These are phyloP conservation scores for Aphidius ervi DNA, from an alignment of 1,140 invertebrate species.

Conservation along the genomic window DNA sequence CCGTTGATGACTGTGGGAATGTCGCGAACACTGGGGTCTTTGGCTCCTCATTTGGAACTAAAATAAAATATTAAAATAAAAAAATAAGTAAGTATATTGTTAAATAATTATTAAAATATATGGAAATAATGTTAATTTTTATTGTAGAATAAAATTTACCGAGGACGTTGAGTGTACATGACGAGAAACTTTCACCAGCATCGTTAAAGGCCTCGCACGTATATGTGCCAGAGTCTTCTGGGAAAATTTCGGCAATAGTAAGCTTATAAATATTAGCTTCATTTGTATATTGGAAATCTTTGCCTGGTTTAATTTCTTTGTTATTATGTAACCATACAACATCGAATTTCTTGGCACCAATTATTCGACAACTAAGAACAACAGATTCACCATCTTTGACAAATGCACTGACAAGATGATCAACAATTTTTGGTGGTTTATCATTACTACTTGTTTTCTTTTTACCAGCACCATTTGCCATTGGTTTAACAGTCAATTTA, in stretches of 20 bases:
- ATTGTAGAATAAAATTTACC: slow-evolving; percentile 45
- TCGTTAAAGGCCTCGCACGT: slow-evolving; percentile 96
- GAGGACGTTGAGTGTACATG: slow-evolving; percentile 78
- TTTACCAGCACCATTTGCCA: slow-evolving; percentile 54
- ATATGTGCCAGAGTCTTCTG: slow-evolving; percentile 89
- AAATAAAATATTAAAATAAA: slow-evolving; percentile 5
- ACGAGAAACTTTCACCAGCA: slow-evolving; percentile 87
- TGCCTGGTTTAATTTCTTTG: slow-evolving; percentile 93
- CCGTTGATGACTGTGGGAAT: slow-evolving; percentile 85
- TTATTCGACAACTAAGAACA: slow-evolving; percentile 79
- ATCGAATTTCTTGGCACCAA: slow-evolving; percentile 84
- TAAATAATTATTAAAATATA: neutral
- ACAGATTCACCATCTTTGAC: slow-evolving; percentile 85
- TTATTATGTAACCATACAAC: slow-evolving; percentile 95
- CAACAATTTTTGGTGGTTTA: slow-evolving; percentile 77
- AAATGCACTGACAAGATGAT: slow-evolving; percentile 72
- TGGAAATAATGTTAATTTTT: neutral
- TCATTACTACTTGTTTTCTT: slow-evolving; percentile 57
- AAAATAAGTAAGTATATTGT: slow-evolving; percentile 12
- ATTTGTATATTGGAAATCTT: slow-evolving; percentile 90
- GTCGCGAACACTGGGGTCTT: slow-evolving; percentile 79
- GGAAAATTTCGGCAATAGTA: slow-evolving; percentile 90
- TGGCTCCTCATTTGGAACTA: slow-evolving; percentile 81
- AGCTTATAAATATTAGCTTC: slow-evolving; percentile 88
- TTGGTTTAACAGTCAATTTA: slow-evolving; percentile 75